Evolutionary conservation across 2,113 vertebrate genomes (phyloP).

Genomic region (Laticauda colubrina): DNA sequence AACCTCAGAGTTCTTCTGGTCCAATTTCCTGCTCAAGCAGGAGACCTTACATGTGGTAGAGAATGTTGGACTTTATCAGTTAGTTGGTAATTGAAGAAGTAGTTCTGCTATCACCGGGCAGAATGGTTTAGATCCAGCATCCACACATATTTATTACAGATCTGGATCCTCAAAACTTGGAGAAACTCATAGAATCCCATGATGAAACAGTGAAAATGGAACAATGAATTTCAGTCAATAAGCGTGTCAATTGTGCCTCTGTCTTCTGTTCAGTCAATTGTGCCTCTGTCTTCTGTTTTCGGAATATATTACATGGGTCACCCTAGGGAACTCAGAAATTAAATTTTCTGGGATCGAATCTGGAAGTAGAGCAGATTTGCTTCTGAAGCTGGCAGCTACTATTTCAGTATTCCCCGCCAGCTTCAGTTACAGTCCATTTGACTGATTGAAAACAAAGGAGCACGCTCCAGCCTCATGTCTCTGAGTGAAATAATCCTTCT

Average conservation of each 20-base stretch:
- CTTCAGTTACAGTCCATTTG: conserved; percentile 32
- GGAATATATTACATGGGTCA: not conserved
- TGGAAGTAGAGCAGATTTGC: not conserved
- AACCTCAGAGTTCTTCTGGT: not conserved
- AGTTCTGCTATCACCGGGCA: not conserved
- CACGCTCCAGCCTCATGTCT: not conserved
- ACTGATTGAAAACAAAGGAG: conserved; percentile 31
- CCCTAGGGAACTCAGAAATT: not conserved
- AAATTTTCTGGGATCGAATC: not conserved
- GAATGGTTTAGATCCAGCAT: not conserved
- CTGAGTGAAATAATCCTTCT: conserved; percentile 47
- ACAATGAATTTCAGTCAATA: not conserved
- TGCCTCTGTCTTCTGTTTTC: not conserved
- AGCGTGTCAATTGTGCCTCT: not conserved
- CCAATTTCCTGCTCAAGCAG: not conserved
- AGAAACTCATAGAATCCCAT: not conserved
- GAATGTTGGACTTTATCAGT: not conserved
- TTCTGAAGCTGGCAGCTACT: not conserved
- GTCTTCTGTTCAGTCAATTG: not conserved
- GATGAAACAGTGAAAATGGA: not conserved
- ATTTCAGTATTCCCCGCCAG: not conserved
- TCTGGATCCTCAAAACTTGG: not conserved
- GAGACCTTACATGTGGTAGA: not conserved
- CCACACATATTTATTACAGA: not conserved
- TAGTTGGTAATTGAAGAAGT: not conserved